Percentiles rank a stretch among this genome's conserved stretches.
These are phyloP conservation scores for Lindbergichthys nudifrons DNA, from an alignment of 2,797 vertebrate species.

Conservation along the genomic window DNA sequence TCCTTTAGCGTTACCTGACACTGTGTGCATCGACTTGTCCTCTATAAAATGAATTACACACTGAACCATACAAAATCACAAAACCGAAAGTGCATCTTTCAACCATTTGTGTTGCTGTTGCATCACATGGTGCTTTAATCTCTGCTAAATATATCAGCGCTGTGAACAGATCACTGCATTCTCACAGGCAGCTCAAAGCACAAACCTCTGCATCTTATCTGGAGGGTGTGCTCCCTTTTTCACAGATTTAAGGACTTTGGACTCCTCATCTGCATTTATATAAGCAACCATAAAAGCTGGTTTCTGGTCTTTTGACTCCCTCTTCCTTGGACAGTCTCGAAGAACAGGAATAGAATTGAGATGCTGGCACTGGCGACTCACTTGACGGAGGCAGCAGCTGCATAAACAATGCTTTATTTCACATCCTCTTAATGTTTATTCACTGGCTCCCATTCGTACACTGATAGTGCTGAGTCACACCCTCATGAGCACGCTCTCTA, in stretches of 20 bases:
- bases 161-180: conserved; percentile 66
- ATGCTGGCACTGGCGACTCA: conserved; percentile 70
- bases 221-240: conserved; percentile 64
- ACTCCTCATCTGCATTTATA: conserved; percentile 79
- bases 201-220: conserved; percentile 71
- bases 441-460: conserved; percentile 74
- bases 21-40: conserved; percentile 27
- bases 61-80: conserved; percentile 44
- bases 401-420: conserved; percentile 83
- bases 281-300: conserved; percentile 74
- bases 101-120: conserved; percentile 68
- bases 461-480: conserved; percentile 82
- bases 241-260: conserved; percentile 70
- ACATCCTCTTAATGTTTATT: conserved; percentile 80
- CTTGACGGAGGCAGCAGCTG: conserved; percentile 76
- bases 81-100: conserved; percentile 66
- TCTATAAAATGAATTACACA: conserved; percentile 50
- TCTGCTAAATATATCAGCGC: conserved; percentile 74
- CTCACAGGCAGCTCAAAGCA: conserved; percentile 61
- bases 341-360: conserved; percentile 78
- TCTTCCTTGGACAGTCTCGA: conserved; percentile 73
- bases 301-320: conserved; percentile 61
- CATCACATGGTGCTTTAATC: conserved; percentile 76
- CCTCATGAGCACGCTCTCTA: conserved; percentile 73
- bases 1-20: conserved; percentile 53